Percentiles rank a stretch among this genome's conserved stretches.
Evolutionary conservation across 2,113 vertebrate species (phyloP).

Genomic region (Pachypanchax playfairii): DNA sequence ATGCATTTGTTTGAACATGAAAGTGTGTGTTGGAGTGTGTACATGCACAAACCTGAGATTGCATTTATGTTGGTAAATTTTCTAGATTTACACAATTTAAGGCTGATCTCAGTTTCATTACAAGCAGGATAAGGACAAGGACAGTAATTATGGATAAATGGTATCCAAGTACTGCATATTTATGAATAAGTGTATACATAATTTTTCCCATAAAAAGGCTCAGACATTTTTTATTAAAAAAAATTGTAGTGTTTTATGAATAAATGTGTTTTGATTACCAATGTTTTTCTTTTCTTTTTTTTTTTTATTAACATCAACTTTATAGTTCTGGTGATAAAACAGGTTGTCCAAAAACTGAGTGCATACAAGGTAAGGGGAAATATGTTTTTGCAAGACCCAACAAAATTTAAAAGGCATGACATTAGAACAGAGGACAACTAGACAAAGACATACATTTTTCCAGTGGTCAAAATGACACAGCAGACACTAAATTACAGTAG

Average conservation of each 20-base stretch:
- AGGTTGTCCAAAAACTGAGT: no score
- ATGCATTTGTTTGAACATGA: slow-evolving; percentile 31
- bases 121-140: slow-evolving; percentile 27
- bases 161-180: background rate
- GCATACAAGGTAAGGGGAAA: no score
- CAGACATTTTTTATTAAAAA: background rate
- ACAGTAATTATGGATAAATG: background rate
- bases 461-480: no score
- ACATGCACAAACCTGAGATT: slow-evolving; percentile 3
- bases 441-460: no score
- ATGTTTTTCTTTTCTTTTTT: background rate
- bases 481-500: no score
- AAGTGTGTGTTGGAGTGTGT: slow-evolving; percentile 12
- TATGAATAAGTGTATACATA: background rate
- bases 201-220: background rate
- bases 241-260: background rate
- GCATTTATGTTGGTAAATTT: slow-evolving; percentile 15
- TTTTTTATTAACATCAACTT: background rate
- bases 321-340: background rate
- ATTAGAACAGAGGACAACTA: no score
- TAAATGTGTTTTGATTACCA: background rate
- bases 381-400: no score
- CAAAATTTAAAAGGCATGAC: no score
- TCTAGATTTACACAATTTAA: slow-evolving; percentile 31
- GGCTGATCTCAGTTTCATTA: slow-evolving; percentile 32